Conservation (phyloP, 2,113 vertebrate species). For the Trichechus manatus region DNA sequence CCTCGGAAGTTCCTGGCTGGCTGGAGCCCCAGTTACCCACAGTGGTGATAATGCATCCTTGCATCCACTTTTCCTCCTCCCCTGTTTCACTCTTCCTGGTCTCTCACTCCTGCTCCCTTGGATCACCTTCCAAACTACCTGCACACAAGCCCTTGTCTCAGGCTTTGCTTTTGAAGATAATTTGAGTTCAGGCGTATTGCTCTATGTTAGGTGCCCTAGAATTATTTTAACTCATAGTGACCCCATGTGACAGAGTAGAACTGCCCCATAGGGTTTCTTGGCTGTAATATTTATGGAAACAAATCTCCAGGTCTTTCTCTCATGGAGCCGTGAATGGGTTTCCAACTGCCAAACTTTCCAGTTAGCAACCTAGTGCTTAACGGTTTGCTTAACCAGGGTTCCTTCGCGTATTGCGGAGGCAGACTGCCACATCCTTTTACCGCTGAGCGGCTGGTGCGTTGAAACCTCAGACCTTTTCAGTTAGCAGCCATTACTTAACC, state of each 20-base stretch:
- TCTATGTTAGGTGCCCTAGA: not conserved
- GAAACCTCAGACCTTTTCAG: too few species aligned
- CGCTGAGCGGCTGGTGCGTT: too few species aligned
- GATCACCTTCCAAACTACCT: not conserved
- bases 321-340: not conserved
- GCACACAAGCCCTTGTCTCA: not conserved
- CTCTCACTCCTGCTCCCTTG: not conserved
- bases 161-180: not conserved
- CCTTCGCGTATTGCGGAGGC: too few species aligned
- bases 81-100: not conserved
- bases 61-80: not conserved
- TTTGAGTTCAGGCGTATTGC: not conserved
- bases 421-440: too few species aligned
- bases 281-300: not conserved
- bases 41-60: not conserved
- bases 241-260: not conserved
- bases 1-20: not conserved
- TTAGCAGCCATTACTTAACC: too few species aligned
- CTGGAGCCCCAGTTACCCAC: not conserved
- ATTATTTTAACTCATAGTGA: not conserved
- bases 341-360: not conserved
- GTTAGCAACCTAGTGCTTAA: not conserved
- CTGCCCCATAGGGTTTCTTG: not conserved
- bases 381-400: too few species aligned
- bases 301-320: not conserved